Base-by-base conservation (phyloP, 1,140 invertebrate species). In the Octopus sinensis region DNA sequence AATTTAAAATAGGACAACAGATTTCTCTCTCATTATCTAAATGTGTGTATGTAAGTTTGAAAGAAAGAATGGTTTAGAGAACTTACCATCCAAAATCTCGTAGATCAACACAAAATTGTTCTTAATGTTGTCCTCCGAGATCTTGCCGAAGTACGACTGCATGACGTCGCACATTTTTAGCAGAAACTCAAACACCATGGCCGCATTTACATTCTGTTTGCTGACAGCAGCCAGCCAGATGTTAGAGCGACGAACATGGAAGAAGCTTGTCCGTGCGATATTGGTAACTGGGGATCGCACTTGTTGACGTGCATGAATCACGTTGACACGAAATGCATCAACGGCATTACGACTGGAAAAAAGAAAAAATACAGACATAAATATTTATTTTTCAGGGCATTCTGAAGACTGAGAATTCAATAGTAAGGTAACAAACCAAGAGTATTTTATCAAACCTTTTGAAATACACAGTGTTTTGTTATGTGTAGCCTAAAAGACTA, bases 41-140 rank as follows among this genome's bases (percentile, higher is more conserved):
- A 51, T 51, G 51, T 77, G 76, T n/a, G 62, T n/a, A n/a, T n/a
- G n/a, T 68, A n/a, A 68, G 62, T 2, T 12, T 13, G 62, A 68
- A n/a, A 68, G 62, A 68, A n/a, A 68, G 62, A 68, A n/a, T 2
- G 62, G n/a, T 43, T 43, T 43, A 73, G 7, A n/a, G 56, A 62
- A 84, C 90, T 86, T 92, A 97, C 96, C 96, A 93, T 99, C 98
- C 62, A 99, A 93, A 84, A 99, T 92, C 92, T 99, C 98, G 91
- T 99, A 99, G 86, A 99, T 99, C 1, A 99, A 93, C 73, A 99
- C 98, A 93, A 99, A 99, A 91, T 99, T 99, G 89, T 99, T 99
- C 91, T 99, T 99, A 87, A 99, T 98, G 90, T 99, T 99, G 91
- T 99, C 98, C 91, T 99, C 98, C 0, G 97, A 98, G 81, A 99